Percentiles rank a stretch among this genome's conserved stretches.
Conservation (phyloP, 2,888 invertebrate species). For the Cecidostiba fungosa region DNA sequence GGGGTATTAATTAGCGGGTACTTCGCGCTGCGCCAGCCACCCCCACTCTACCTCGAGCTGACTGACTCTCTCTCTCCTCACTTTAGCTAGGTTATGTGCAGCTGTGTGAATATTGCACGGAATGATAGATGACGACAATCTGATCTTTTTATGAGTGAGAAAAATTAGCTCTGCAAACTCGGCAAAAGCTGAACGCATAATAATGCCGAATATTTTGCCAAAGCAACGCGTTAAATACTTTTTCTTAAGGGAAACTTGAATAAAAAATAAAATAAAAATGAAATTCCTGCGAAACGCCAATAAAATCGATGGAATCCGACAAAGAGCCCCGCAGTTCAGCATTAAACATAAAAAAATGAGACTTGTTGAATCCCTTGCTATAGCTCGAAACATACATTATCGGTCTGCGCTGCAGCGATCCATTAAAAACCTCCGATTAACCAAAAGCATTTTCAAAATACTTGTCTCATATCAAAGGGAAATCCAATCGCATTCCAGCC, state of each 20-base stretch:
- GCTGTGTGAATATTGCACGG: not conserved
- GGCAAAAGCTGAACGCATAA: too few relatives aligned
- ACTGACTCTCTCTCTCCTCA: not conserved
- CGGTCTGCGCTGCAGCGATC: not conserved
- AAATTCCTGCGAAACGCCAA: not conserved
- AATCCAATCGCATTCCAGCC: slow-evolving; percentile 20
- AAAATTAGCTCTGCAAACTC: too few relatives aligned
- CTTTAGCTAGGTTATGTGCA: not conserved
- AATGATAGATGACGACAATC: not conserved
- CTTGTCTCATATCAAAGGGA: slow-evolving; percentile 10
- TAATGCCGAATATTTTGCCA: too few relatives aligned
- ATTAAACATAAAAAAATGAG: not conserved
- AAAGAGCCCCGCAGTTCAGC: not conserved
- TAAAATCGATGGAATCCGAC: not conserved
- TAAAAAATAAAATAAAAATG: not conserved
- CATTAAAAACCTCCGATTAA: not conserved
- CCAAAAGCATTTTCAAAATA: slow-evolving; percentile 24
- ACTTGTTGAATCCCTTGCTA: not conserved
- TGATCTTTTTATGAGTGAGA: not conserved
- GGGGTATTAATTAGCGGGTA: slow-evolving; percentile 80
- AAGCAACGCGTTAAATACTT: too few relatives aligned
- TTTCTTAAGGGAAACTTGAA: too few relatives aligned
- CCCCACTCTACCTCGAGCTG: not conserved
- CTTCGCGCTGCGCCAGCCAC: slow-evolving; percentile 72
- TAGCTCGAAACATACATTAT: not conserved